Base-by-base conservation (phyloP, 2,113 vertebrate genomes). In the Passerina amoena region DNA sequence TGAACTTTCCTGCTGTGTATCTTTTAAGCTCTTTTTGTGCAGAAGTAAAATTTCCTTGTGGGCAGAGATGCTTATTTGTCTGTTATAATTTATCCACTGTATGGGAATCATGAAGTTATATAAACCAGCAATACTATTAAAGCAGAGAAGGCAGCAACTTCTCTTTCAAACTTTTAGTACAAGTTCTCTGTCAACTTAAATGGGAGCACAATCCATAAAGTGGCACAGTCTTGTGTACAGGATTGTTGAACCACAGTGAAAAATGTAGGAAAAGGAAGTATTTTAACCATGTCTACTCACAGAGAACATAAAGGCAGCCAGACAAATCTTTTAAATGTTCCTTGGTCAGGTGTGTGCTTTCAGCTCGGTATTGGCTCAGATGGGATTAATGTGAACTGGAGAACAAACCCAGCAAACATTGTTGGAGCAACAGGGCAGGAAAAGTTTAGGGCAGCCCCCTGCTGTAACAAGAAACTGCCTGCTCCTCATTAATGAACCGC, bases 61-160 rank as follows among this genome's bases (percentile, higher is more conserved):
- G 95, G 93, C 75, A 94, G 81, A 90, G 64, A 81, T 83, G 76
- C 64, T 94, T 95, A 83, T 94, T 97, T 97, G 77, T 93, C 92
- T 90, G 68, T 94, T 94, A 88, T n/a, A 92, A 88, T 91, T 96
- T 88, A 88, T 70, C 87, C 53, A 54, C 81, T 65, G 17, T 65
- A 97, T 70, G 60, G 37, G 90, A 90, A 80, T 81, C 63, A 35
- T 31, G 24, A 81, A 71, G 65, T 92, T 94, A 93, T 45, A 83
- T 92, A 96, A 97, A 95, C 50, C 82, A 90, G 30, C 28, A 82
- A 57, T 60, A 65, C 94, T 96, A 96, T 94, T 92, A 94, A 90
- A 96, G 81, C 79, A 86, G 78, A 88, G 57, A 86, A 89, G 75
- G 60, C 80, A 92, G 86, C 33, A 86, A 86, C 75, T 94, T 92